Evolutionary conservation across 2,797 vertebrate genomes (phyloP), one percentile per base, ranked within the genome.

Genomic region (Spinibarbus caldwelli): DNA sequence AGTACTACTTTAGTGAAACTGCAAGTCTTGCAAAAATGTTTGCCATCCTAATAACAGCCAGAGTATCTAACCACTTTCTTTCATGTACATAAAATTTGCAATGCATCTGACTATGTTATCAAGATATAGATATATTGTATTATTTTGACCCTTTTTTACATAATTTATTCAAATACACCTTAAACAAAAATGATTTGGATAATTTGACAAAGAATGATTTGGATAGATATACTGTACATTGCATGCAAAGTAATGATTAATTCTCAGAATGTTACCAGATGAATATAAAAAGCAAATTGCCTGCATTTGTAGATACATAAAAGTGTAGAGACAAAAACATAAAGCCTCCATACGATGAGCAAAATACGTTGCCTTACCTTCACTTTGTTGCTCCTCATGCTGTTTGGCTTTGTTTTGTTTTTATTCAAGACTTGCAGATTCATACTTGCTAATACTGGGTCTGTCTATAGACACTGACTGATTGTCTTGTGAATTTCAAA

Each of bases 311-410:
- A 45, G 26, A 71, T 43, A 7, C 5, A 43, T 10, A 31, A 19
- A 52, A 34, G 45, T 17, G 4, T 76, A 54, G 19, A 78, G n/a
- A 78, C 34, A 59, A 59, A 52, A 75, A 47, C 29, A 3, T 31
- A 49, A 73, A 49, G 23, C 49, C 11, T 54, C 19, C 11, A 54
- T 15, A 31, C 4, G 49, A 54, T 41, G 38, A 73, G 54, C 31
- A 64, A 38, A 45, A 76, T 8, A 83, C 19, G 4, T 5, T 36
- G 8, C 17, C 59, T 66, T 73, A 83, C 82, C 59, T 67, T 76
- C n/a, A 52, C 9, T 76, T 64, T 26, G 45, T 36, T n/a, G 2
- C 21, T 83, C 43, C 5, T 49, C 17, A 10, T 66, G 43, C 57
- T 17, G 17, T 59, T 62, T 34, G 21, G 21, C 15, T 36, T 76